Base-by-base conservation (phyloP, 2,113 vertebrate genomes). In the Zeus faber region DNA sequence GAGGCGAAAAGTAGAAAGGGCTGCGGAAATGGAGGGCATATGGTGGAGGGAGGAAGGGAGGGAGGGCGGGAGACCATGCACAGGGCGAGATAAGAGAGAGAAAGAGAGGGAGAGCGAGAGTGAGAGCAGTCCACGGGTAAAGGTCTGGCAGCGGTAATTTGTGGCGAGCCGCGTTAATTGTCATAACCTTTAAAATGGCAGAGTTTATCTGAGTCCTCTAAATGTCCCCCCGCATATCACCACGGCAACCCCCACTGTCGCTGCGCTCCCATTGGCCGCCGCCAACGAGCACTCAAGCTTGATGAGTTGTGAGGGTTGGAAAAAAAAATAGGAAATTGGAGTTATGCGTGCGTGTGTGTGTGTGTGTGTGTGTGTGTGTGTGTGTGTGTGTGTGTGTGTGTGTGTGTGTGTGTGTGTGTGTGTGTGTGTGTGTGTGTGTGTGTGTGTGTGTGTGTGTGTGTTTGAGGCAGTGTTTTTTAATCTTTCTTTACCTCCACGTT, bases 141-240 rank as follows among this genome's bases (percentile, higher is more conserved):
- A 90, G 86, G 88, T 89, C 87, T 87, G 80, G 73, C 81, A 77
- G 77, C 82, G 75, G 85, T 89, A 86, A 91, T 91, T 89, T 91
- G 87, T 74, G 47, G 81, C 79, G 82, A 90, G 87, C 84, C 46
- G 81, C 81, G 87, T 90, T 91, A 91, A 91, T 91, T 91, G 89
- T 88, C 83, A 85, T 89, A 89, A 91, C 89, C 89, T 91, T 91
- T 89, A 88, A 89, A 91, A 88, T 88, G 85, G 87, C 88, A 83
- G 80, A 89, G 88, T 90, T 89, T 90, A 89, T 91, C 88, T 70
- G 82, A 85, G 85, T 83, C 85, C 84, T 89, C 80, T 86, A 87
- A 86, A 88, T 86, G 88, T 89, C 89, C 84, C 33, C n/a, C 78
- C 3, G 67, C 70, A 27, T 82, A 86, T 86, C 78, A 73, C 86